These are phyloP conservation scores for Sebastes minor DNA, from an alignment of 2,797 vertebrate genomes.

Conservation along the genomic window DNA sequence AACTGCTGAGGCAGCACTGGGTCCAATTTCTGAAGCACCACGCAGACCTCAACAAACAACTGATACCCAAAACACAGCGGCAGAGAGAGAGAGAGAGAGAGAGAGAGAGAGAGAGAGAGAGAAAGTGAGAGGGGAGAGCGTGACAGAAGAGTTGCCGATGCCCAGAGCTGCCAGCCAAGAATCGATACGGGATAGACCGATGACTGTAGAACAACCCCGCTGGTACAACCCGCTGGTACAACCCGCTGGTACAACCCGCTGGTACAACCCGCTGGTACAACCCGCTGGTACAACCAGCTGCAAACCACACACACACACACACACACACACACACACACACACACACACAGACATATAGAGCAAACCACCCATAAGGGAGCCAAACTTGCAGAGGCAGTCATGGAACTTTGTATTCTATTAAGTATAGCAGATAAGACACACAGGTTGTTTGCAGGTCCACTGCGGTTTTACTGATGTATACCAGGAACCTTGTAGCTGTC, in stretches of 20 bases:
- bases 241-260: too few relatives aligned
- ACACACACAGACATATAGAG: not conserved
- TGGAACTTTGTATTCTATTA: slow-evolving; percentile 5
- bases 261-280: too few relatives aligned
- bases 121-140: slow-evolving; percentile 16
- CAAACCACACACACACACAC: slow-evolving; percentile 26
- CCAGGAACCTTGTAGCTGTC: not conserved
- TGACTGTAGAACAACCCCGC: slow-evolving; percentile 44
- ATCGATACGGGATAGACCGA: slow-evolving; percentile 56
- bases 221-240: slow-evolving; percentile 40
- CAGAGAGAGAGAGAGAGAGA: not conserved
- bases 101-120: not conserved
- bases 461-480: not conserved
- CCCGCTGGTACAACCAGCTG: slow-evolving; percentile 37
- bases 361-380: not conserved
- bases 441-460: not conserved
- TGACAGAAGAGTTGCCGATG: slow-evolving; percentile 50
- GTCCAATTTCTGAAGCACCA: slow-evolving; percentile 46
- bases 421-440: not conserved
- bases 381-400: not conserved
- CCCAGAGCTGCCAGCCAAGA: slow-evolving; percentile 52
- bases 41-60: slow-evolving; percentile 45
- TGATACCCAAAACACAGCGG: slow-evolving; percentile 41
- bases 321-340: slow-evolving; percentile 1
- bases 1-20: slow-evolving; percentile 64